Conservation (phyloP, 2,113 vertebrate species). For the Limanda limanda region DNA sequence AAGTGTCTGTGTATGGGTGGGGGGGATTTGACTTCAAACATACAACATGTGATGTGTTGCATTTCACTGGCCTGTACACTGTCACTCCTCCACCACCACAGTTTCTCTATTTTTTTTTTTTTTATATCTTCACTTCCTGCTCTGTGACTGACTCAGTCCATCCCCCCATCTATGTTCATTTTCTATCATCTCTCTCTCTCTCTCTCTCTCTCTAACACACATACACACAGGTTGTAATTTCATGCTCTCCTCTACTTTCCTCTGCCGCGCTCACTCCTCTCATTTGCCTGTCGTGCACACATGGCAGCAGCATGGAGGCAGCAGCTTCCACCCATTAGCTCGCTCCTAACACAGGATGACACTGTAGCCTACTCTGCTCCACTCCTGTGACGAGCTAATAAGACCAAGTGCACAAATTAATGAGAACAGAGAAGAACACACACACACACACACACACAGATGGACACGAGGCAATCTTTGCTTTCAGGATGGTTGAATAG, state of each 20-base stretch:
- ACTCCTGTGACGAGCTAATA: slow-evolving; percentile 55
- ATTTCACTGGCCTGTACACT: slow-evolving; percentile 49
- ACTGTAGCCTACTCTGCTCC: slow-evolving; percentile 53
- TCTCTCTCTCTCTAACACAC: slow-evolving; percentile 20
- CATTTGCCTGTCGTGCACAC: slow-evolving; percentile 65
- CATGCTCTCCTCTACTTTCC: slow-evolving; percentile 75
- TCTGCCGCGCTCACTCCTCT: slow-evolving; percentile 60
- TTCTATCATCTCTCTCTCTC: slow-evolving; percentile 46
- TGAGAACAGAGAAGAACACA: slow-evolving; percentile 38
- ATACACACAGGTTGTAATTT: slow-evolving; percentile 78
- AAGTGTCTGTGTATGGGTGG: slow-evolving; percentile 8
- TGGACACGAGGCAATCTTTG: slow-evolving; percentile 31
- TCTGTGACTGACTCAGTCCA: slow-evolving; percentile 77
- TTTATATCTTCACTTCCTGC: slow-evolving; percentile 81
- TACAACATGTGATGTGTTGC: slow-evolving; percentile 41
- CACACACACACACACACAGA: neutral
- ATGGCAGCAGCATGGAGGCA: slow-evolving; percentile 57
- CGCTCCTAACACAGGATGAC: slow-evolving; percentile 46
- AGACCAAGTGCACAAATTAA: slow-evolving; percentile 56
- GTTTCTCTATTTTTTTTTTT: slow-evolving; percentile 54
- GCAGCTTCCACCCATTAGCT: slow-evolving; percentile 63
- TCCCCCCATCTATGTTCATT: slow-evolving; percentile 73
- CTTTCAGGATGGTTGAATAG: slow-evolving; percentile 36
- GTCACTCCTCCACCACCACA: slow-evolving; percentile 55
- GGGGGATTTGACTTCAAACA: slow-evolving; percentile 33